Conservation (phyloP, 2,888 invertebrate genomes). For the Tinea semifulvella region DNA sequence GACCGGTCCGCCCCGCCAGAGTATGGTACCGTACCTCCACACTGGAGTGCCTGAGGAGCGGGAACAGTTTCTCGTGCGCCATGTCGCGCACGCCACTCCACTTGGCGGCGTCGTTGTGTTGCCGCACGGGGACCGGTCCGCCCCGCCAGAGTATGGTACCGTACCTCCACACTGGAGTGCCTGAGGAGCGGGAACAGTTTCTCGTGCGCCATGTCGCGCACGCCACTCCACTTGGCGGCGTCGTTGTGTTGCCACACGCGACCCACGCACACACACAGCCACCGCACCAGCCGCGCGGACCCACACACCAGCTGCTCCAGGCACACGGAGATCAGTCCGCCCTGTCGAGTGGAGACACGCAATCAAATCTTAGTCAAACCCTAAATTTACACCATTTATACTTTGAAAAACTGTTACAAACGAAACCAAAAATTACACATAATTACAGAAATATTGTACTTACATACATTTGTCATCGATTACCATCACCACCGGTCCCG, state of each 20-base stretch:
- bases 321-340: conserved; percentile 89
- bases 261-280: conserved; percentile 94
- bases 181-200: conserved; percentile 84
- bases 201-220: conserved; percentile 95
- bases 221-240: conserved; percentile 93
- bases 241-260: conserved; percentile 90
- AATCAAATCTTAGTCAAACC: neutral
- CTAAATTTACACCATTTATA: no score
- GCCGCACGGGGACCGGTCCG: conserved; percentile 91
- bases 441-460: no score
- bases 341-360: conserved; percentile 56
- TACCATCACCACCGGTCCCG: no score
- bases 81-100: conserved; percentile 97
- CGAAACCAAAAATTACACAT: no score
- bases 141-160: no score
- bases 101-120: conserved; percentile 84
- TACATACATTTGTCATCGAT: no score
- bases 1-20: no score
- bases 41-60: conserved; percentile 64
- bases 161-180: conserved; percentile 66
- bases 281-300: conserved; percentile 79
- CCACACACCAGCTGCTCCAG: conserved; percentile 86
- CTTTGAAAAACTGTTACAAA: no score
- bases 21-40: conserved; percentile 85
- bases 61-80: conserved; percentile 95